Evolutionary conservation across 2,888 invertebrate genomes (phyloP).

Genomic region (Cataglyphis cursor): DNA sequence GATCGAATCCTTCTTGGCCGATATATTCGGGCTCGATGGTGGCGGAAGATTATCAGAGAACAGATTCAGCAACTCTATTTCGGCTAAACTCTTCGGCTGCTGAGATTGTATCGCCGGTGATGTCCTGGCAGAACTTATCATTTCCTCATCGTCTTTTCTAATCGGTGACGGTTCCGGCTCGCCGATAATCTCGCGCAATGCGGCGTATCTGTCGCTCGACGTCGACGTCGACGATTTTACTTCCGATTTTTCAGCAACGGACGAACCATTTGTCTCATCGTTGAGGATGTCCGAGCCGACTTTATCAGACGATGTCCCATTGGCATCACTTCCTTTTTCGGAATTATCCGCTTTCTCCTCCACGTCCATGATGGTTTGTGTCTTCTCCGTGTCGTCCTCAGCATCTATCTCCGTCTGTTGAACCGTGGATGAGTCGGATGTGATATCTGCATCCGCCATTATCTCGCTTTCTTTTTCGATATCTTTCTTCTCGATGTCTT

Average conservation of each 20-base stretch:
- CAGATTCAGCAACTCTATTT: slow-evolving; percentile 82
- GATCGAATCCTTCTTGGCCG: slow-evolving; percentile 73
- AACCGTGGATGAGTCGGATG: slow-evolving; percentile 44
- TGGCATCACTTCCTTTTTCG: slow-evolving; percentile 68
- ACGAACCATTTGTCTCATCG: slow-evolving; percentile 67
- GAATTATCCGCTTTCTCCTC: slow-evolving; percentile 65
- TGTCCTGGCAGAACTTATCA: slow-evolving; percentile 51
- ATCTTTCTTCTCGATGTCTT: slow-evolving; percentile 9
- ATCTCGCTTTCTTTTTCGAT: slow-evolving; percentile 65
- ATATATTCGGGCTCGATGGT: slow-evolving; percentile 75
- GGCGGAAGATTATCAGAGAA: slow-evolving; percentile 80
- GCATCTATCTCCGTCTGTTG: slow-evolving; percentile 45
- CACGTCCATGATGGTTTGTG: slow-evolving; percentile 40
- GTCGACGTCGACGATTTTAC: slow-evolving; percentile 87
- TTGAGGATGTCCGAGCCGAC: slow-evolving; percentile 56
- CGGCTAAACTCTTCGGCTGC: slow-evolving; percentile 71
- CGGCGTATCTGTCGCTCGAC: slow-evolving; percentile 93
- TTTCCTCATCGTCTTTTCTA: slow-evolving; percentile 73
- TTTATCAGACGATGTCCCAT: slow-evolving; percentile 66
- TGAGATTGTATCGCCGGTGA: slow-evolving; percentile 69
- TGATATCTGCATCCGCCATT: slow-evolving; percentile 33
- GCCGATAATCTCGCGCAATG: slow-evolving; percentile 91
- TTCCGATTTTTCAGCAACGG: slow-evolving; percentile 84
- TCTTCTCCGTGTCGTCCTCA: slow-evolving; percentile 67
- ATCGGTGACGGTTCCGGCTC: slow-evolving; percentile 76